A percentile compares a stretch with the other conserved stretches of the same genome.
phyloP scores from a whole-genome alignment of 2,888 invertebrate genomes.

The Phyllotreta striolata region DNA sequence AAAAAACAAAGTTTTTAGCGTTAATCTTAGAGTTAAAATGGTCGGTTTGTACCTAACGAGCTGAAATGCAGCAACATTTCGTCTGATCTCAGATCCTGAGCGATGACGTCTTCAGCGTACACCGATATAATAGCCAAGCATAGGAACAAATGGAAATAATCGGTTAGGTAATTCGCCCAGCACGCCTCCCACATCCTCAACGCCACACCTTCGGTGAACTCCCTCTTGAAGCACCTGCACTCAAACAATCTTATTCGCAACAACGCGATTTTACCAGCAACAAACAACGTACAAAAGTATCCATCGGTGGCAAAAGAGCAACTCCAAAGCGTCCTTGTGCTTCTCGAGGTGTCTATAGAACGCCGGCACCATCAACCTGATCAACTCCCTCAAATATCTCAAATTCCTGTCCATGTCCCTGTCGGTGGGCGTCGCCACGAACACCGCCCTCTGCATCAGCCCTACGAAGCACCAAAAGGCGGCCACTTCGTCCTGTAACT shows the following conservation, averaged over 20 bases:
- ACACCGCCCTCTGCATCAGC: constrained; percentile 92
- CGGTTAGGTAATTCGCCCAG: constrained; percentile 96
- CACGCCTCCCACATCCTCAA: constrained; percentile 96
- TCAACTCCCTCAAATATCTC: constrained; percentile 84
- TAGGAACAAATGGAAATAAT: constrained; percentile 94
- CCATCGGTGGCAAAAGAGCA: constrained; percentile 95
- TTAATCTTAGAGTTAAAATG: background rate
- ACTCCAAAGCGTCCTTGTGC: constrained; percentile 86
- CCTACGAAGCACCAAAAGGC: constrained; percentile 99
- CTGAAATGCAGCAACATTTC: constrained; percentile 96
- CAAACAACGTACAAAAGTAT: constrained; percentile 76
- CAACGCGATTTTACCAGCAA: background rate
- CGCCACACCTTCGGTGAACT: constrained; percentile 89
- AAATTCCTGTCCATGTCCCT: constrained; percentile 94
- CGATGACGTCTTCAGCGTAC: constrained; percentile 92
- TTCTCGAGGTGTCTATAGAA: constrained; percentile 86
- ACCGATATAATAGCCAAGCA: constrained; percentile 92
- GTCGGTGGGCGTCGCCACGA: constrained; percentile 93
- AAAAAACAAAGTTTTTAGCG: constrained; percentile 37
- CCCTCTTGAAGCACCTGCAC: constrained; percentile 87
- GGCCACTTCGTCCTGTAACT: constrained; percentile 94
- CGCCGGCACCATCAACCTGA: constrained; percentile 88
- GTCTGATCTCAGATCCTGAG: constrained; percentile 90
- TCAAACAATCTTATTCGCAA: background rate
- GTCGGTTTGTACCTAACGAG: constrained; percentile 71